A percentile compares a stretch with the other conserved stretches of the same genome.
Conservation (phyloP, 2,113 vertebrate species). For the Gavialis gangeticus region DNA sequence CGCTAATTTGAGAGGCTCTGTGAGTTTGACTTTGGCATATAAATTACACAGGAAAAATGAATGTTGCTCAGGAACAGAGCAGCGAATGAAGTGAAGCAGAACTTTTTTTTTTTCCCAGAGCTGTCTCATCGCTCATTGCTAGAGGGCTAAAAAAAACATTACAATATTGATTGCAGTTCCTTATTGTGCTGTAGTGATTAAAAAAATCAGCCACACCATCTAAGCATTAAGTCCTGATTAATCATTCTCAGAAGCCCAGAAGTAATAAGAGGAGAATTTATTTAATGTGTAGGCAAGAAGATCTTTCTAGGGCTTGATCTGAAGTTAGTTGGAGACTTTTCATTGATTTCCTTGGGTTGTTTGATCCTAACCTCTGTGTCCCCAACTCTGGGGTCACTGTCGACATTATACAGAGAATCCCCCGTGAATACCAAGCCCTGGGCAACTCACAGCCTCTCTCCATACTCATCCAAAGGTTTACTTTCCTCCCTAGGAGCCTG, state of each 20-base stretch:
- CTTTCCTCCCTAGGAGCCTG: not conserved
- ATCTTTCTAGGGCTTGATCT: not conserved
- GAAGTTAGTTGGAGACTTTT: not conserved
- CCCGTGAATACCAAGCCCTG: not conserved
- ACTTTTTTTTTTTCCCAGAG: not conserved
- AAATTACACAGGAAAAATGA: not conserved
- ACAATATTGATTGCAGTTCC: constrained; percentile 62
- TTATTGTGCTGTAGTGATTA: constrained; percentile 65
- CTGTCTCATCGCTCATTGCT: not conserved
- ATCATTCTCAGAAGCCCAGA: constrained; percentile 30
- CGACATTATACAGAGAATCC: too few relatives aligned
- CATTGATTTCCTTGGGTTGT: not conserved
- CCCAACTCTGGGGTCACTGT: too few relatives aligned
- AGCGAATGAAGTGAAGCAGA: constrained; percentile 10
- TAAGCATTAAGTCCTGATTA: constrained; percentile 53
- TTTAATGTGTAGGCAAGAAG: constrained; percentile 13
- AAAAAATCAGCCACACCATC: constrained; percentile 39
- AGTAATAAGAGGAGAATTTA: constrained; percentile 12
- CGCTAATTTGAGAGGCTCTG: constrained; percentile 13
- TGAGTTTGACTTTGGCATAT: constrained; percentile 19
- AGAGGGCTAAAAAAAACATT: constrained; percentile 3
- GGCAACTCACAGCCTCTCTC: not conserved
- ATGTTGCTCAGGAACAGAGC: not conserved
- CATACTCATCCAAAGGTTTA: not conserved
- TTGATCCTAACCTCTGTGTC: not conserved